Conservation (phyloP, 2,888 invertebrate species). For the Oasisia sp. region DNA sequence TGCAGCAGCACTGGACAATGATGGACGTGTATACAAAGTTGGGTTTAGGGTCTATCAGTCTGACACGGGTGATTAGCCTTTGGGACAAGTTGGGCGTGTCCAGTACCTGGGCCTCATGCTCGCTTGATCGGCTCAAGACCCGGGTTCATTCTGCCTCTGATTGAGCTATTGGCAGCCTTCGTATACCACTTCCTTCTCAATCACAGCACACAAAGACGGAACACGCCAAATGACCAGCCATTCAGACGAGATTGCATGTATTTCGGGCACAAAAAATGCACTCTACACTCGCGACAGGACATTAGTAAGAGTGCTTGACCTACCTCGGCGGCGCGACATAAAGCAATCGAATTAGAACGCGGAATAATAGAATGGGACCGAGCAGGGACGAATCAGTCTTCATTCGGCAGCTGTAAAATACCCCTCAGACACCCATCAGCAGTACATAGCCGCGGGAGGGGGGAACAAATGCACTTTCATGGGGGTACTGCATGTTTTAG, state of each 20-base stretch:
- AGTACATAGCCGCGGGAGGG: not conserved
- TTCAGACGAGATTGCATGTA: not conserved
- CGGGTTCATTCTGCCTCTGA: not conserved
- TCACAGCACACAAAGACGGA: not conserved
- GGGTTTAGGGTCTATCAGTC: not conserved
- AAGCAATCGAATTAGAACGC: not conserved
- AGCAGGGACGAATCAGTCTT: not conserved
- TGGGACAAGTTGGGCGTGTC: not conserved
- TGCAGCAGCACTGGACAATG: not conserved
- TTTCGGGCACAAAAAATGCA: not conserved
- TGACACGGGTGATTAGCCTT: not conserved
- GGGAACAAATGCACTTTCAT: not conserved
- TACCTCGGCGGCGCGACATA: not conserved
- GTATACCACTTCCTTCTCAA: not conserved
- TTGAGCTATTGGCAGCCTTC: conserved; percentile 1
- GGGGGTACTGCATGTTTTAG: not conserved
- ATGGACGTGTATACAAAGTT: not conserved
- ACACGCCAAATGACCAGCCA: not conserved
- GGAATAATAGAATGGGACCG: not conserved
- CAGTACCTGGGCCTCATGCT: not conserved
- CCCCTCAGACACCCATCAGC: not conserved
- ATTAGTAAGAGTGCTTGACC: not conserved
- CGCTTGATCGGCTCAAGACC: not conserved
- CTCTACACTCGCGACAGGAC: not conserved
- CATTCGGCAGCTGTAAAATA: not conserved